These are phyloP conservation scores for Ferdinandea cuprea DNA, from an alignment of 2,888 invertebrate genomes.

Conservation along the genomic window DNA sequence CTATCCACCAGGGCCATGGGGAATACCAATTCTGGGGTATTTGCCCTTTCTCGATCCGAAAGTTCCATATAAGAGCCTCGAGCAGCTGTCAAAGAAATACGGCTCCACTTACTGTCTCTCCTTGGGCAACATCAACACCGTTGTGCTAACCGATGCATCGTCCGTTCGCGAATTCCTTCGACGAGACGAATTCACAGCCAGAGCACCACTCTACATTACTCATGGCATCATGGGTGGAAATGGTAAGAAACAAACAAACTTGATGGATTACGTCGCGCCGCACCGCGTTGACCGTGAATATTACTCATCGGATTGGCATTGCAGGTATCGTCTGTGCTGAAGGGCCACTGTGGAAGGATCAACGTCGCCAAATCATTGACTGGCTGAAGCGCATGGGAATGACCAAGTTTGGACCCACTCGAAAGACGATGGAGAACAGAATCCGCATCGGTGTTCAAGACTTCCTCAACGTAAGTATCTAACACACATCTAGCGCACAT, in stretches of 20 bases:
- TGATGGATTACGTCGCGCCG: slow-evolving; percentile 15
- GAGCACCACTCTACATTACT: slow-evolving; percentile 91
- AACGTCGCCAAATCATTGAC: slow-evolving; percentile 88
- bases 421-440: slow-evolving; percentile 86
- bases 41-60: slow-evolving; percentile 88
- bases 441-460: slow-evolving; percentile 86
- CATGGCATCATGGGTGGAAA: slow-evolving; percentile 94
- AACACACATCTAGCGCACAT: background rate
- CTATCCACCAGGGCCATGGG: slow-evolving; percentile 89
- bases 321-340: slow-evolving; percentile 92
- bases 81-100: slow-evolving; percentile 87
- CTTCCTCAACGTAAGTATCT: slow-evolving; percentile 83
- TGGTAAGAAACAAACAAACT: slow-evolving; percentile 85
- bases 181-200: slow-evolving; percentile 88
- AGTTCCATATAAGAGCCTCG: slow-evolving; percentile 89
- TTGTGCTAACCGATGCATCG: slow-evolving; percentile 90
- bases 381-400: slow-evolving; percentile 90
- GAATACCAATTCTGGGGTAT: slow-evolving; percentile 91
- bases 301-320: slow-evolving; percentile 49
- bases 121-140: slow-evolving; percentile 90
- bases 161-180: slow-evolving; percentile 89
- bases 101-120: slow-evolving; percentile 89
- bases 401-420: slow-evolving; percentile 85
- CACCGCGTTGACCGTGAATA: too few relatives aligned
- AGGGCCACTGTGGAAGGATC: slow-evolving; percentile 92